phyloP scores from a whole-genome alignment of 2,888 invertebrate species.

The Ochlodes sylvanus region DNA sequence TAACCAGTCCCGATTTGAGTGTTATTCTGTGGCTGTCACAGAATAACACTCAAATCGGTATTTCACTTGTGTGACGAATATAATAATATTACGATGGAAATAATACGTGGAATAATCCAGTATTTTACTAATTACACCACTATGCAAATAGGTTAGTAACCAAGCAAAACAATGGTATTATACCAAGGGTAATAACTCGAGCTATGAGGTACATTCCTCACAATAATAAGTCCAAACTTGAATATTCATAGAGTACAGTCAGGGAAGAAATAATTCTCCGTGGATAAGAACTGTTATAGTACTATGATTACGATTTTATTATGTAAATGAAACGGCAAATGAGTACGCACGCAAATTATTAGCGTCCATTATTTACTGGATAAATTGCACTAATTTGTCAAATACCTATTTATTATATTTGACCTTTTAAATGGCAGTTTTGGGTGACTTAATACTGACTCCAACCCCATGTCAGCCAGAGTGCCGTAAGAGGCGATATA shows the following conservation, averaged over 20 bases:
- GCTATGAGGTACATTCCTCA: background rate
- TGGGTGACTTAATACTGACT: no score
- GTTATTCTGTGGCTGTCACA: no score
- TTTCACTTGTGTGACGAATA: no score
- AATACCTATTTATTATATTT: background rate
- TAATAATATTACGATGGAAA: background rate
- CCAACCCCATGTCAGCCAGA: no score
- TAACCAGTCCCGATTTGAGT: no score
- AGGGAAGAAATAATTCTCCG: slow-evolving; percentile 4
- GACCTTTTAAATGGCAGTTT: background rate
- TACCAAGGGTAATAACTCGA: background rate
- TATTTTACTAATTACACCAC: background rate
- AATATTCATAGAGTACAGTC: slow-evolving; percentile 8
- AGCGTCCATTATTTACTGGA: background rate
- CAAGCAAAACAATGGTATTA: background rate
- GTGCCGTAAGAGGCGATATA: no score
- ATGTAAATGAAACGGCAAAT: slow-evolving; percentile 4
- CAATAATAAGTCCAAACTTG: background rate
- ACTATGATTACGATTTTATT: slow-evolving; percentile 5
- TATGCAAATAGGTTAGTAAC: background rate
- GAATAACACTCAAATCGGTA: no score
- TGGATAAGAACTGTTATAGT: slow-evolving; percentile 1
- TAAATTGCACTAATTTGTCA: background rate
- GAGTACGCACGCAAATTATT: background rate
- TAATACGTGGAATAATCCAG: background rate